Base-by-base conservation (phyloP, 2,113 vertebrate species). In the Notothenia coriiceps region DNA sequence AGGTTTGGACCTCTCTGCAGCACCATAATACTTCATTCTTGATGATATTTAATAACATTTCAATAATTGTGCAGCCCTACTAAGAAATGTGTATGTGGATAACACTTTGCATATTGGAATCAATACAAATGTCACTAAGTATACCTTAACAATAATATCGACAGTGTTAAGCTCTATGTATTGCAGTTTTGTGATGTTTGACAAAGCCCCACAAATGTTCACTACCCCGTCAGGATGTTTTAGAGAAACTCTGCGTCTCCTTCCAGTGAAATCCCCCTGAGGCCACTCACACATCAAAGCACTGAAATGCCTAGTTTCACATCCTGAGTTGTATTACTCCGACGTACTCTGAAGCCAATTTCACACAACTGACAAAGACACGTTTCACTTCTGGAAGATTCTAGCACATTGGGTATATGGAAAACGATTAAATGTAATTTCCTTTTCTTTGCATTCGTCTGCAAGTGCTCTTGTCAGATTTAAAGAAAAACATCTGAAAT, bases 271-370 rank as follows among this genome's bases (percentile, higher is more conserved):
- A 86, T 81, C 75, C 86, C 78, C 89, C 73, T 2, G 80, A 86
- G 90, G 87, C 80, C 85, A 66, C 70, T 75, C 72, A 59, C 83
- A 89, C 86, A 89, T 91, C 90, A 91, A 91, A 89, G 89, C 67
- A 57, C 77, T 71, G 20, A 76, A 86, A 88, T 68, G 79, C 50
- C 74, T 79, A 63, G 59, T 75, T 87, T 86, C 49, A 69, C 79
- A 70, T 83, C 77, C 77, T 50, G 70, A 64, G 65, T 77, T 75
- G 67, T 49, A 46, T 77, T 74, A 84, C 74, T 83, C 77, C 75
- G 22, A 76, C 54, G 49, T 82, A 70, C 66, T 80, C 75, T 69
- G 69, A 59, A 78, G 69, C 55, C 68, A 76, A 75, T 90, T 89
- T 80, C 64, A 85, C 72, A 85, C 74, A 59, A 51, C 69, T 72